A percentile compares a stretch with the other conserved stretches of the same genome.
Conservation (phyloP, 2,113 vertebrate species). For the Triplophysa siluroides region DNA sequence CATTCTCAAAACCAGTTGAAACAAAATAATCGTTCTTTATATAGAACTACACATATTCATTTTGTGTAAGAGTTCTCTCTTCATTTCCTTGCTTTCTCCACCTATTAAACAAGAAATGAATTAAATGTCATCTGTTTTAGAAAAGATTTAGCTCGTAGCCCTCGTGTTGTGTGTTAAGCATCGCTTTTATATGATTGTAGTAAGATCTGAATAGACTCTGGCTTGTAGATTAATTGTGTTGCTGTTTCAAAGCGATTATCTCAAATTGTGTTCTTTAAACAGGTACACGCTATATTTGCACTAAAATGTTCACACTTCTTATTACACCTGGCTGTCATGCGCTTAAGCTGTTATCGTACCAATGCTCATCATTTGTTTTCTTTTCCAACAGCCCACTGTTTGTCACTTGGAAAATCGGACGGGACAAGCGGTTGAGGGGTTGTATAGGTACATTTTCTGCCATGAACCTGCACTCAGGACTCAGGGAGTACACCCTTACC, state of each 20-base stretch:
- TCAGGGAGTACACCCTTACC: slow-evolving; percentile 99
- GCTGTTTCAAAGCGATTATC: not conserved
- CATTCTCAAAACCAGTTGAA: too few species aligned
- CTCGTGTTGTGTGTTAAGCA: not conserved
- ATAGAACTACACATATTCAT: not conserved
- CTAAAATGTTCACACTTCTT: not conserved
- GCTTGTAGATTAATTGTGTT: slow-evolving; percentile 26
- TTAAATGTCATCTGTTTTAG: not conserved
- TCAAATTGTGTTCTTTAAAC: not conserved
- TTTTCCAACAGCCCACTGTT: slow-evolving; percentile 91
- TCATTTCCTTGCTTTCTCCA: not conserved
- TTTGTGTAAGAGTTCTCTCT: not conserved
- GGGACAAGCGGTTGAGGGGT: slow-evolving; percentile 98
- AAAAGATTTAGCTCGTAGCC: not conserved
- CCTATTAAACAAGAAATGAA: not conserved
- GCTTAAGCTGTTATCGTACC: not conserved
- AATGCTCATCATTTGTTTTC: not conserved
- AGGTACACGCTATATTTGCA: too few species aligned
- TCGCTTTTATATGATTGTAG: not conserved
- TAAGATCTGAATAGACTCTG: not conserved
- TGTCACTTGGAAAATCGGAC: slow-evolving; percentile 99
- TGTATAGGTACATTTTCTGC: slow-evolving; percentile 99
- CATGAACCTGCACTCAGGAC: slow-evolving; percentile 99
- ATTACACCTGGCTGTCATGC: not conserved
- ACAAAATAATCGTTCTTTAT: too few species aligned